A percentile compares a stretch with the other conserved stretches of the same genome.
Evolutionary conservation across 92 coral and sea anemone genomes (phyloP).

Genomic region (Plumapathes pennacea): DNA sequence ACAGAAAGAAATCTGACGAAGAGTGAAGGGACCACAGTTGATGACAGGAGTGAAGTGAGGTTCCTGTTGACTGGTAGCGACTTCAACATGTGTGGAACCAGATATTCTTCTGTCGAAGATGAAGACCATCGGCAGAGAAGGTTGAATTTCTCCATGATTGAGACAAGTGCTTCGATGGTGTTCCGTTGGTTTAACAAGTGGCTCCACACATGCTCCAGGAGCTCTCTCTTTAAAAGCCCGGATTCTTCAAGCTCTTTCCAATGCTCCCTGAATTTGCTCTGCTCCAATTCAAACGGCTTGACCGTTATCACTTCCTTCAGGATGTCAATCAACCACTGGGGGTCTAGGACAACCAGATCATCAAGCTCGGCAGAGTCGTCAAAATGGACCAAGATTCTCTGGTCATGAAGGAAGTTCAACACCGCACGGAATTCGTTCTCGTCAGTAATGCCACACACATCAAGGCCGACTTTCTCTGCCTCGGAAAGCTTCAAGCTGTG

Average conservation of each 20-base stretch:
- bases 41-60: background rate
- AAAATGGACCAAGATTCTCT: slow-evolving; percentile 52
- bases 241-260: slow-evolving; percentile 39
- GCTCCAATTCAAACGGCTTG: slow-evolving; percentile 5
- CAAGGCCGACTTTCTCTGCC: slow-evolving; percentile 29
- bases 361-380: slow-evolving; percentile 15
- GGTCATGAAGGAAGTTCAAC: slow-evolving; percentile 53
- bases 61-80: slow-evolving; percentile 33
- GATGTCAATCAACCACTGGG: slow-evolving; percentile 59
- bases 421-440: slow-evolving; percentile 23
- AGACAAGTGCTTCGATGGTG: slow-evolving; percentile 13
- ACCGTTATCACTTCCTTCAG: slow-evolving; percentile 61
- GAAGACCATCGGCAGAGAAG: slow-evolving; percentile 43
- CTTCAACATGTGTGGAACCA: slow-evolving; percentile 50
- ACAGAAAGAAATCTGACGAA: slow-evolving; percentile 30
- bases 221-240: slow-evolving; percentile 25
- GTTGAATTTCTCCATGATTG: slow-evolving; percentile 60
- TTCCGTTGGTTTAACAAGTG: slow-evolving; percentile 13
- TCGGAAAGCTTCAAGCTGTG: slow-evolving; percentile 18
- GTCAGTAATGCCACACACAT: slow-evolving; percentile 10
- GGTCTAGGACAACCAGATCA: slow-evolving; percentile 36
- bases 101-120: slow-evolving; percentile 14
- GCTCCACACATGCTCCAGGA: slow-evolving; percentile 27
- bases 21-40: slow-evolving; percentile 28
- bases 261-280: slow-evolving; percentile 7